phyloP scores from a whole-genome alignment of 2,113 vertebrate species.

The Hippocampus mohnikei region DNA sequence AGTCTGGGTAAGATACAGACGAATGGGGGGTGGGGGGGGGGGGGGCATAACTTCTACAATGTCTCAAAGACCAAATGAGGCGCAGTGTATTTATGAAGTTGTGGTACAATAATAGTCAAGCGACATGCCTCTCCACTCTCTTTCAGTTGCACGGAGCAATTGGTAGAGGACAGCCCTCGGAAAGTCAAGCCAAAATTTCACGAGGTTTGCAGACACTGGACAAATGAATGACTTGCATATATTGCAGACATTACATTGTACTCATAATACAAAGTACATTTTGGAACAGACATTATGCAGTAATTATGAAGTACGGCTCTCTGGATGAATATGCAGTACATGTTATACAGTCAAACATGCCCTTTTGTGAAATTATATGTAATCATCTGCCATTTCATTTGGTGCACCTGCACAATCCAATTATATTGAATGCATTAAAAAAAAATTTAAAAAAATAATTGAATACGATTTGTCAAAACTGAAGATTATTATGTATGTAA shows the following conservation, averaged over 20 bases:
- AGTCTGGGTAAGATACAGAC: slow-evolving; percentile 75
- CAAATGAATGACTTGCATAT: background rate
- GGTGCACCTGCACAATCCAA: no score
- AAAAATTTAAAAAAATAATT: no score
- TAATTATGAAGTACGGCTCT: no score
- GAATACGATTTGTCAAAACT: no score
- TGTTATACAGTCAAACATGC: no score
- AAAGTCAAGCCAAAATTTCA: slow-evolving; percentile 83
- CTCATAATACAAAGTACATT: no score
- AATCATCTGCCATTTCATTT: no score
- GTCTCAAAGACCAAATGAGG: background rate
- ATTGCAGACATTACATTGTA: no score
- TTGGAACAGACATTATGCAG: background rate
- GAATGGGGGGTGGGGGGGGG: background rate
- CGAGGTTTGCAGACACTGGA: slow-evolving; percentile 1
- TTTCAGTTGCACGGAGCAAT: slow-evolving; percentile 76
- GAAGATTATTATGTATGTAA: no score
- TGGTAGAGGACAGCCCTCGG: slow-evolving; percentile 81
- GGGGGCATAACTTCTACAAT: background rate
- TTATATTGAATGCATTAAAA: no score
- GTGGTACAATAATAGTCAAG: background rate
- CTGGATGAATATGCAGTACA: no score
- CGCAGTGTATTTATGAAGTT: background rate
- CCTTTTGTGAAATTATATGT: no score
- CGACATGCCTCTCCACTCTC: slow-evolving; percentile 25